phyloP scores from a whole-genome alignment of 2,113 vertebrate genomes.

The pig (Sus scrofa) region DNA sequence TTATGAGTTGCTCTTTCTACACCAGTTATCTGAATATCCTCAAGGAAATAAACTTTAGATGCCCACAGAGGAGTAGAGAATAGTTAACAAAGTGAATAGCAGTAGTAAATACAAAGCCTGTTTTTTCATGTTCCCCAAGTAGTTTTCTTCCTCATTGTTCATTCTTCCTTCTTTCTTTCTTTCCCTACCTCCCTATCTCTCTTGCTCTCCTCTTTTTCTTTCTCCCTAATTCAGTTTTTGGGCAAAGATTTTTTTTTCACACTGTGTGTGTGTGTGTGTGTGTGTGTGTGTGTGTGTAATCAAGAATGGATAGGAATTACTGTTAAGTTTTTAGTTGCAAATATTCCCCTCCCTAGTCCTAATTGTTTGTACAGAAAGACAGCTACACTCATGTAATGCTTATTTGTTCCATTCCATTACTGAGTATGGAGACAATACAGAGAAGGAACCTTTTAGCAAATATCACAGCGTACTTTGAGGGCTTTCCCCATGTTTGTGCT shows the following conservation, averaged over 20 bases:
- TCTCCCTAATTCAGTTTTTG: neutral
- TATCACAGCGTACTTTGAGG: neutral
- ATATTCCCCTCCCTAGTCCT: neutral
- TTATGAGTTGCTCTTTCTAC: neutral
- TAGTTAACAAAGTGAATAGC: neutral
- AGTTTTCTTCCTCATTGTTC: neutral
- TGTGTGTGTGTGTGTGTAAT: neutral
- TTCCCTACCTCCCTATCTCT: fast-evolving
- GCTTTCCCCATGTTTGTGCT: neutral
- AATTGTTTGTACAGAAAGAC: conserved; percentile 36
- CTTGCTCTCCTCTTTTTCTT: too few relatives aligned
- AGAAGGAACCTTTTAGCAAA: neutral
- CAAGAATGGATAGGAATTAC: neutral
- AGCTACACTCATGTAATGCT: neutral
- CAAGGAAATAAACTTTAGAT: neutral
- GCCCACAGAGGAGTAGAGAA: neutral
- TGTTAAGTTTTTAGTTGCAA: neutral
- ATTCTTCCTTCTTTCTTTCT: fast-evolving
- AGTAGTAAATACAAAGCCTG: neutral
- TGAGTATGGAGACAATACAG: neutral
- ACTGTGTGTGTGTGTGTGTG: neutral
- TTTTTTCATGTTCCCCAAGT: neutral
- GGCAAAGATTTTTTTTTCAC: neutral
- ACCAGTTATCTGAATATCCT: neutral
- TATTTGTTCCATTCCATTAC: neutral